Evolutionary conservation across 2,797 vertebrate genomes (phyloP).

Genomic region (Macrochelys suwanniensis): DNA sequence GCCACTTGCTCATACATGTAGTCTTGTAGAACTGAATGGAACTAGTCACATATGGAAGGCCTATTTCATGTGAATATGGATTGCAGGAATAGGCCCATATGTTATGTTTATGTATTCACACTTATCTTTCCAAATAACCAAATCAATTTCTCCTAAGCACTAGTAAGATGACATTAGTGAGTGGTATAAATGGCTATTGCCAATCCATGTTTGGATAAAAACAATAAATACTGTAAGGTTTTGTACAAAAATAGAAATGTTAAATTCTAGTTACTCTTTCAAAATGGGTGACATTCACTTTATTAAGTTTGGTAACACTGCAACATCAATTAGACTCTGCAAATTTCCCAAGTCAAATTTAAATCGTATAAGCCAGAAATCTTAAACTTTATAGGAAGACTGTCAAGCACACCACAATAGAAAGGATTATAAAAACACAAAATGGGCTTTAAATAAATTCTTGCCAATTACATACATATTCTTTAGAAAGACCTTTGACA

Average conservation of each 20-base stretch:
- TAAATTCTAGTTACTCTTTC: not conserved
- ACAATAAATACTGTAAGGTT: not conserved
- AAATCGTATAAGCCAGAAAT: not conserved
- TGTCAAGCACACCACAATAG: not conserved
- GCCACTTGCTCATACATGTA: not conserved
- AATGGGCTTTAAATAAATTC: not conserved
- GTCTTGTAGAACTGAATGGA: not conserved
- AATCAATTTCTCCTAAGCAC: not conserved
- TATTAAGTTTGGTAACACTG: not conserved
- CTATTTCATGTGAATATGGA: not conserved
- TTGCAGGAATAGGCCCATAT: not conserved
- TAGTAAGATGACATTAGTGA: not conserved
- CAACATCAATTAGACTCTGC: not conserved
- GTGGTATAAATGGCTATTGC: not conserved
- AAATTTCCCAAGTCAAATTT: not conserved
- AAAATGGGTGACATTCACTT: rapidly evolving
- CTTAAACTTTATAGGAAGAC: not conserved
- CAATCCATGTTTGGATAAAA: not conserved
- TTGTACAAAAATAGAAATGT: not conserved
- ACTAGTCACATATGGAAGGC: not conserved
- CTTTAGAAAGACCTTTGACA: not conserved
- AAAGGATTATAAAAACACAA: not conserved
- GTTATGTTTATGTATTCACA: not conserved
- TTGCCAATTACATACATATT: not conserved
- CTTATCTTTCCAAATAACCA: not conserved